phyloP scores from a whole-genome alignment of 2,888 invertebrate genomes.

The Perithous albicinctus region DNA sequence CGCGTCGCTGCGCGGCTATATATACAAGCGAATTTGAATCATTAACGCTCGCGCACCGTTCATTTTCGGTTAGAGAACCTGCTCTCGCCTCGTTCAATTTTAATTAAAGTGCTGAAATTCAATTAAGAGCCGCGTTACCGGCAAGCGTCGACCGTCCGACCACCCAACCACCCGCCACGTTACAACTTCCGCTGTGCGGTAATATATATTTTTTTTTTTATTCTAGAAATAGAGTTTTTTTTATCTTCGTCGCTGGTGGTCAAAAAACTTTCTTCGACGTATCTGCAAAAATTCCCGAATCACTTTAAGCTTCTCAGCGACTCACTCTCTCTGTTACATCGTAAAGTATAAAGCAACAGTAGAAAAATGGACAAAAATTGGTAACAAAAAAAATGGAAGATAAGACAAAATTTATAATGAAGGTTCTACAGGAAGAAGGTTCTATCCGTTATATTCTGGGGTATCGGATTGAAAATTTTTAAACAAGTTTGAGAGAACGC shows the following conservation, averaged over 20 bases:
- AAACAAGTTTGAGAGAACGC: constrained; percentile 62
- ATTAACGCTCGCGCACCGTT: constrained; percentile 62
- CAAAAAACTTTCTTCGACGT: constrained; percentile 21
- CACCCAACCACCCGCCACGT: constrained; percentile 32
- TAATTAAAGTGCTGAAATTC: constrained; percentile 75
- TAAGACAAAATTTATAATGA: neutral
- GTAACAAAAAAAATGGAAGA: neutral
- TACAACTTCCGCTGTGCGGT: constrained; percentile 57
- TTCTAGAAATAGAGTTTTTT: constrained; percentile 29
- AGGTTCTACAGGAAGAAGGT: neutral
- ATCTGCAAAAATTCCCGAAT: neutral
- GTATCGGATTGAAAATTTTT: constrained; percentile 55
- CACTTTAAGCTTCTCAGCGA: constrained; percentile 3
- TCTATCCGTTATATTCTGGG: neutral
- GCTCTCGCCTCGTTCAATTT: constrained; percentile 72
- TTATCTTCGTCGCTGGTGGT: constrained; percentile 27
- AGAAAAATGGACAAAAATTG: neutral
- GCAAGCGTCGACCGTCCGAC: constrained; percentile 39
- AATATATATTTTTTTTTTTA: too few species aligned
- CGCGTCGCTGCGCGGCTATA: neutral
- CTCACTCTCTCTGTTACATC: neutral
- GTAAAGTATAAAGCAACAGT: neutral
- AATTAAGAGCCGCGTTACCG: constrained; percentile 68
- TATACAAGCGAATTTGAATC: constrained; percentile 66
- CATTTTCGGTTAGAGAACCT: constrained; percentile 70